Evolutionary conservation across 2,113 vertebrate species (phyloP).

Genomic region (Peromyscus californicus): DNA sequence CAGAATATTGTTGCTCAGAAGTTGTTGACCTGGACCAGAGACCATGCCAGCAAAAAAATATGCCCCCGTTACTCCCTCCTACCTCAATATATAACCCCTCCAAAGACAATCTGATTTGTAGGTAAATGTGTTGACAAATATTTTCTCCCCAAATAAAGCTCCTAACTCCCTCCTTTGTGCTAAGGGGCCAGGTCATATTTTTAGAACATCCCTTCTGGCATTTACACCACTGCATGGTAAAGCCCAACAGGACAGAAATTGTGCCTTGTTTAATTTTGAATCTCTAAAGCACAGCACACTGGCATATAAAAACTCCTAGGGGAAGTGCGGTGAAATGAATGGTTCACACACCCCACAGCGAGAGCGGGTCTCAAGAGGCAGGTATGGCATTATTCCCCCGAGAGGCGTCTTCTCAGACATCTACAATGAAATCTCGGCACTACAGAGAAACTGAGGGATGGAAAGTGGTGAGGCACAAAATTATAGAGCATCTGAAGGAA

Average conservation of each 20-base stretch:
- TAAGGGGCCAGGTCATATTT: neutral
- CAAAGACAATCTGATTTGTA: neutral
- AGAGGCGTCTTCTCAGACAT: neutral
- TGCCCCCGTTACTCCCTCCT: neutral
- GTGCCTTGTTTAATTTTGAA: conserved; percentile 32
- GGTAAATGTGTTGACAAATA: neutral
- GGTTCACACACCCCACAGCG: neutral
- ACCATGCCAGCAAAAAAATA: neutral
- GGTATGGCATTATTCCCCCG: neutral
- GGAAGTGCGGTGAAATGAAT: neutral
- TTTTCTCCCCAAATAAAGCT: neutral
- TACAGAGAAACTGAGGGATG: neutral
- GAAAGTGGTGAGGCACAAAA: neutral
- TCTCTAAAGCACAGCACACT: conserved; percentile 15
- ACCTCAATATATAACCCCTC: neutral
- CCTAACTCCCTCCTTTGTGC: neutral
- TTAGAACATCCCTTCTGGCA: neutral
- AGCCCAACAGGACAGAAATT: conserved; percentile 23
- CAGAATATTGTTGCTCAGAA: neutral
- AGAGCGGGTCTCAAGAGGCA: conserved; percentile 25
- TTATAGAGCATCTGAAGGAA: conserved; percentile 19
- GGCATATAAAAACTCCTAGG: neutral
- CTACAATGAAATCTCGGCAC: neutral
- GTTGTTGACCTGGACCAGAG: neutral
- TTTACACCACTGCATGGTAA: conserved; percentile 11